Evolutionary conservation across 1,140 invertebrate species (phyloP), one percentile per base, ranked within the genome.

Genomic region (Planococcus citri): DNA sequence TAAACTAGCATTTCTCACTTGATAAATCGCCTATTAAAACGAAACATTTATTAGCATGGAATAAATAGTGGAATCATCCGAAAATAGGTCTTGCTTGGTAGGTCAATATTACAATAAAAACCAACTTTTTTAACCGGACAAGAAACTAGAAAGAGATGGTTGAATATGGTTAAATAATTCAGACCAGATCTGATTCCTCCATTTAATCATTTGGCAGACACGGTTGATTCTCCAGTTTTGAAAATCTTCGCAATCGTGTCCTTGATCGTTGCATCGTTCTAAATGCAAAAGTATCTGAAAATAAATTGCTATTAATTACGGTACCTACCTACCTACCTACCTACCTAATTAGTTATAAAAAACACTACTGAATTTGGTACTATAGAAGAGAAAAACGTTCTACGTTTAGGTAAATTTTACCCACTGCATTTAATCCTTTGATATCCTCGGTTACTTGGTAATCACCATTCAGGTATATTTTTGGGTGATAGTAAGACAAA

Each of bases 171-270:
- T 6, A 57, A 20, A 20, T 24, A 68, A 10, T 12, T 21, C 0
- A n/a, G 64, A 68, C 70, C 64, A 70, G 1, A 70, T 68, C 27
- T 68, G 64, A 14, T 70, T 51, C 12, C 33, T 68, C 1, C 41
- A 37, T 9, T 14, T 64, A 0, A 70, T 10, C 22, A 29, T 57
- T 0, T 17, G 1, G 1, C 70, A 70, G 0, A 70, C 2, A 27
- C 64, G 29, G 1, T n/a, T 12, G 1, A 68, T 27, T 14, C 12
- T 70, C 64, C 64, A 70, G 1, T 27, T 27, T 33, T 70, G 70
- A 68, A 70, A 70, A n/a, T 70, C 67, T 41, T 68, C 70, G 24
- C 70, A 70, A 17, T 70, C 21, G 17, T 64, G 27, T 3, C 70
- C 70, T 0, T 70, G 24, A 0, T 27, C 0, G 21, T 70, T 20